Conservation (phyloP, 2,113 vertebrate genomes). For the Grammomys surdaster region DNA sequence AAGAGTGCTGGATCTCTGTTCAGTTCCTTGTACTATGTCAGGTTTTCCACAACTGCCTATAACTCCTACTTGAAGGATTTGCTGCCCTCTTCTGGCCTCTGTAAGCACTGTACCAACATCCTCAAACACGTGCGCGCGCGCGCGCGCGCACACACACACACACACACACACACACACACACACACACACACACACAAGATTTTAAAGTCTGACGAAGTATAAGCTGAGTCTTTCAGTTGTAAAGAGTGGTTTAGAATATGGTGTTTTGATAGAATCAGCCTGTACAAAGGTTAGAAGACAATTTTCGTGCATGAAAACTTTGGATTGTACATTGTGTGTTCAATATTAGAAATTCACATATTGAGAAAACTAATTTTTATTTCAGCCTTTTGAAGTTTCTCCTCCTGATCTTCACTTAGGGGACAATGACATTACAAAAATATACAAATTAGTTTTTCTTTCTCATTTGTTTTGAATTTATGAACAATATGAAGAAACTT, state of each 20-base stretch:
- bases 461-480: not conserved
- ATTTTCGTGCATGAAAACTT: not conserved
- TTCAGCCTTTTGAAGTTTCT: slow-evolving; percentile 4
- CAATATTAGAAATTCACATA: not conserved
- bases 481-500: not conserved
- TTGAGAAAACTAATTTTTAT: not conserved
- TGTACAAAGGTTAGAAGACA: not conserved
- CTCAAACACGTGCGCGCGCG: not conserved
- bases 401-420: not conserved
- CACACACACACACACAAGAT: not conserved
- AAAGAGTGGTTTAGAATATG: slow-evolving; percentile 28
- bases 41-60: not conserved
- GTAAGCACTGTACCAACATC: not conserved
- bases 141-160: too few relatives aligned
- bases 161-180: too few relatives aligned
- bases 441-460: not conserved
- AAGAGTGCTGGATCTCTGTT: not conserved
- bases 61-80: not conserved
- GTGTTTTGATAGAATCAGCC: not conserved
- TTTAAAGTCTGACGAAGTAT: not conserved
- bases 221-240: not conserved
- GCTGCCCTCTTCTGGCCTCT: not conserved
- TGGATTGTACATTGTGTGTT: slow-evolving; percentile 27
- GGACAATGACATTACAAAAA: not conserved
- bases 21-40: not conserved